Base-by-base conservation (phyloP, 2,888 invertebrate genomes). In the Leucozona laternaria region DNA sequence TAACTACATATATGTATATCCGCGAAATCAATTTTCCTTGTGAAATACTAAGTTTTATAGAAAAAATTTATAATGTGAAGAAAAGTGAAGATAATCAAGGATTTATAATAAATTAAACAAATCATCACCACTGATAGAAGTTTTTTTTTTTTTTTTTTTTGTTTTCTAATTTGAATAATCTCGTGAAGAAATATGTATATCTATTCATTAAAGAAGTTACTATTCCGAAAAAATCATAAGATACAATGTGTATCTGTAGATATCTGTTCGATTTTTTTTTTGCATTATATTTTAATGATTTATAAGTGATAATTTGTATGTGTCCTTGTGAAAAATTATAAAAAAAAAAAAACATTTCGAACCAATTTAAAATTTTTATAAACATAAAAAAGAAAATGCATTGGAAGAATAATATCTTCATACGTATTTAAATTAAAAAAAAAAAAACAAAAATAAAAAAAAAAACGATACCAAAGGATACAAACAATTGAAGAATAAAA, bases 251-350 rank as follows among this genome's bases (percentile, higher is more conserved):
- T 83, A 66, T 72, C 50, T 78, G 37, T 57, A 11, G 6, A 37
- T 28, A 82, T 72, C 71, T 78, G 66, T 58, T 13, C 37, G 60
- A 60, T 20, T 64, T 70, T 68, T n/a, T n/a, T 62, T 40, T 75
- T 64, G 70, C 62, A 28, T 25, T 83, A 70, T 70, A 75, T 78
- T 55, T 58, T 68, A 60, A 72, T 68, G 60, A 73, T 60, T 73
- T 77, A 53, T 72, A 66, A 58, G 48, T 50, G 34, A 53, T 50
- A 13, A 72, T 58, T 37, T 40, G 2, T 58, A 15, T 43, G 50
- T 45, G 64, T 45, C 17, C 66, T 72, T 45, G 77, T 66, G 66
- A 48, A 13, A 22, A 34, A n/a, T n/a, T n/a, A n/a, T n/a, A n/a
- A 34, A 20, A 4, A 6, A 66, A 48, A 2, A 34, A 20, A 34